These are phyloP conservation scores for Scaptomyza graminum DNA, from an alignment of 1,140 invertebrate species.

Conservation along the genomic window DNA sequence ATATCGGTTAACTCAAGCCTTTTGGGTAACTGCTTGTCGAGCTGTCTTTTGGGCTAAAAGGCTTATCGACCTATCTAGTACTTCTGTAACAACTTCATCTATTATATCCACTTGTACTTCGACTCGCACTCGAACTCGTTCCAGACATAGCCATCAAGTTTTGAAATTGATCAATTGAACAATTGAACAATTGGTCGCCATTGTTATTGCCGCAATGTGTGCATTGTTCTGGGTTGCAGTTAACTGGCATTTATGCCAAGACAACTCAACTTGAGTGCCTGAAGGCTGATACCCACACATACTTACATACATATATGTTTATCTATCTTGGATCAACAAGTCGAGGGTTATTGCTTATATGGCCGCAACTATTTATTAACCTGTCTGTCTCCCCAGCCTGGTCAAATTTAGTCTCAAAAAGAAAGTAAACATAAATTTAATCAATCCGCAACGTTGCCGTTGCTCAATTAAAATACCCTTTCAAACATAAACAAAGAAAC, in stretches of 20 bases:
- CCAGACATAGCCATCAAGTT: slow-evolving; percentile 3
- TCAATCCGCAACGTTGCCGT: no score
- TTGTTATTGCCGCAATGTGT: slow-evolving; percentile 25
- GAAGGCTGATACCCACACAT: slow-evolving; percentile 9
- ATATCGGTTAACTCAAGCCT: no score
- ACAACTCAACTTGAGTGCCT: slow-evolving; percentile 16
- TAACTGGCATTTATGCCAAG: slow-evolving; percentile 37
- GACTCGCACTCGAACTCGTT: background rate
- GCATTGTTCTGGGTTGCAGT: slow-evolving; percentile 29
- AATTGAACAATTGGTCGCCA: background rate
- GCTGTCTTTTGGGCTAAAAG: background rate
- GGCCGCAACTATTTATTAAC: slow-evolving; percentile 8
- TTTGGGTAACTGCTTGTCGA: no score
- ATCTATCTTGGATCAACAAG: background rate
- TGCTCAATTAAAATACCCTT: no score
- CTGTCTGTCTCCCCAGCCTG: background rate
- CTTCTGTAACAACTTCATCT: slow-evolving; percentile 1
- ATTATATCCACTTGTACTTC: background rate
- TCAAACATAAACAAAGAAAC: no score
- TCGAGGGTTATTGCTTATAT: background rate
- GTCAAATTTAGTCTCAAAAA: no score
- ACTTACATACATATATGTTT: slow-evolving; percentile 10
- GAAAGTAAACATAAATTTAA: no score
- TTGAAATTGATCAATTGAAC: slow-evolving; percentile 1
- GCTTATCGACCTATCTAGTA: slow-evolving; percentile 24